phyloP scores from a whole-genome alignment of 2,113 vertebrate species.

The Heterocephalus glaber region DNA sequence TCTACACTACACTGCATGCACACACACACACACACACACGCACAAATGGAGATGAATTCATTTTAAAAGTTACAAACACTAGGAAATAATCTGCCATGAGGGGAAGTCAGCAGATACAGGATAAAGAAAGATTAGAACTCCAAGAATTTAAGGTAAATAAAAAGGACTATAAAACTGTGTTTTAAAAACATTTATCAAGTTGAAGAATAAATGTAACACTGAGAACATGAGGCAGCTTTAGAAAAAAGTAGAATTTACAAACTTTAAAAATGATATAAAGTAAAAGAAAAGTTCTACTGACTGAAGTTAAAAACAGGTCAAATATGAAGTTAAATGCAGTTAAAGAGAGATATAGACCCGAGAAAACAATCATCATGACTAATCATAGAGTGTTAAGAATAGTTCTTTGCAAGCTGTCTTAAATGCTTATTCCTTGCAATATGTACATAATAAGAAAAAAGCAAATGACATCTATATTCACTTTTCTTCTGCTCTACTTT shows the following conservation, averaged over 20 bases:
- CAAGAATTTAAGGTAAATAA: background rate
- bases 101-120: background rate
- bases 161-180: background rate
- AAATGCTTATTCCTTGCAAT: background rate
- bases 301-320: background rate
- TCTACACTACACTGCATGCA: accelerated
- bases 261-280: background rate
- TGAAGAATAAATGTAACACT: background rate
- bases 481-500: background rate
- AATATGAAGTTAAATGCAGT: background rate
- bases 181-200: conserved; percentile 10
- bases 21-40: background rate
- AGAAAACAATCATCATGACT: background rate
- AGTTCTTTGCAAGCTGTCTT: background rate
- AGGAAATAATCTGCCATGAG: background rate
- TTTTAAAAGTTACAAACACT: background rate
- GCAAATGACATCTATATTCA: background rate
- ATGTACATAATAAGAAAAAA: background rate
- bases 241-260: background rate
- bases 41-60: background rate
- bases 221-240: background rate
- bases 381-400: background rate
- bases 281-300: conserved; percentile 35
- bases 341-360: background rate
- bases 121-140: background rate